Conservation (phyloP, 2,113 vertebrate genomes). For the Cheirogaleus medius region DNA sequence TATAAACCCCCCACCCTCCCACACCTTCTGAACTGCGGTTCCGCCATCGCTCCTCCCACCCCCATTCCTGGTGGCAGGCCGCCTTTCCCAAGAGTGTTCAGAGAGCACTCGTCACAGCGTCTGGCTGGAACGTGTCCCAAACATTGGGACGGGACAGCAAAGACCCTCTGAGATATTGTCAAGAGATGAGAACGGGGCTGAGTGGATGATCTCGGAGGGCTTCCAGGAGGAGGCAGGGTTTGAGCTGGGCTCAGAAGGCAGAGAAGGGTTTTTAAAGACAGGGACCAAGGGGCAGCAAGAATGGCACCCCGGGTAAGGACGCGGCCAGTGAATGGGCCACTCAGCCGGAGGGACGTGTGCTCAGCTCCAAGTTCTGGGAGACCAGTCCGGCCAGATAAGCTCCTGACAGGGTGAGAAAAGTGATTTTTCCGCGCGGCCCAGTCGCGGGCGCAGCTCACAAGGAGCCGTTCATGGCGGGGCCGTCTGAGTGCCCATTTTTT, state of each 20-base stretch:
- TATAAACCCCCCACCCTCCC: fast-evolving
- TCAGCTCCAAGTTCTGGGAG: not conserved
- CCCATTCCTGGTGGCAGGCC: not conserved
- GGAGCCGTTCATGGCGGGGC: constrained; percentile 40
- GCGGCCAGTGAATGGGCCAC: fast-evolving
- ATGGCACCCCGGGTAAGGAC: fast-evolving
- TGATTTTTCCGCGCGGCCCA: not conserved
- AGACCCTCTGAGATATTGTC: fast-evolving
- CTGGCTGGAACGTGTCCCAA: not conserved
- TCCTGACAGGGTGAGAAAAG: constrained; percentile 63
- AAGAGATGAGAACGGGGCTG: too few species aligned
- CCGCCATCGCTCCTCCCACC: fast-evolving
- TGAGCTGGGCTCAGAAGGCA: not conserved
- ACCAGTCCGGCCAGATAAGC: not conserved
- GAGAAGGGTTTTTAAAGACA: not conserved
- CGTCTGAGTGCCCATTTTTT: not conserved
- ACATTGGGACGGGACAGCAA: not conserved
- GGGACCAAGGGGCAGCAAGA: not conserved
- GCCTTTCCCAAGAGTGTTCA: not conserved
- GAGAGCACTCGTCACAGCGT: not conserved
- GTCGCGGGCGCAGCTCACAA: constrained; percentile 1
- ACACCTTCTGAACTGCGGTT: not conserved
- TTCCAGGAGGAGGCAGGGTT: not conserved
- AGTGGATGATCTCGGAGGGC: not conserved
- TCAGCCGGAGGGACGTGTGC: fast-evolving